Evolutionary conservation across 1,140 invertebrate genomes (phyloP).

Genomic region (Manduca sexta): DNA sequence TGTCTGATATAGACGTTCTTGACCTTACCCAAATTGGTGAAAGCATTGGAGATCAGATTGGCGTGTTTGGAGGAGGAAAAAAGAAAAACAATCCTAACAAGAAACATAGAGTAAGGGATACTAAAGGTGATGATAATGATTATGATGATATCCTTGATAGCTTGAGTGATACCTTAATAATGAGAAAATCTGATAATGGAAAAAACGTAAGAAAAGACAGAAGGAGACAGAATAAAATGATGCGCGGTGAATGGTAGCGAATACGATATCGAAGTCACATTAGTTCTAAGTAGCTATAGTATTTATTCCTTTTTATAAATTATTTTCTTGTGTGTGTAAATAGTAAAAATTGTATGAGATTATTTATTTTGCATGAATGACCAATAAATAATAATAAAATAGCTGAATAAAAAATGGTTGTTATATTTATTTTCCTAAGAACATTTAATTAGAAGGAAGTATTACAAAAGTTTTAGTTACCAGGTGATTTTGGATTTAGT

Average conservation of each 20-base stretch:
- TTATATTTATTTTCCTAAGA: neutral
- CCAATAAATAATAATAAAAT: slow-evolving; percentile 2
- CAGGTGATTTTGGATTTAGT: too few relatives aligned
- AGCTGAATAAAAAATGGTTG: neutral
- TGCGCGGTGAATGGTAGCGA: slow-evolving; percentile 55
- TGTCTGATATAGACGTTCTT: slow-evolving; percentile 59
- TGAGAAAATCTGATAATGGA: slow-evolving; percentile 38
- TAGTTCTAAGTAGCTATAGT: slow-evolving; percentile 43
- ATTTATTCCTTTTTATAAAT: slow-evolving; percentile 52
- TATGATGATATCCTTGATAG: slow-evolving; percentile 46
- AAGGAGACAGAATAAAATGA: slow-evolving; percentile 72
- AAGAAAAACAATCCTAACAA: slow-evolving; percentile 46
- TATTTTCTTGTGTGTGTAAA: slow-evolving; percentile 48
- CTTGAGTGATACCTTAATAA: slow-evolving; percentile 37
- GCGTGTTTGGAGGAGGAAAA: slow-evolving; percentile 57
- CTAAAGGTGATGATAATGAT: slow-evolving; percentile 36
- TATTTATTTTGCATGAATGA: slow-evolving; percentile 23
- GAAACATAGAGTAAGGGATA: slow-evolving; percentile 22
- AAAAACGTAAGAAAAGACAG: slow-evolving; percentile 50
- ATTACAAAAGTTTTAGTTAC: too few relatives aligned
- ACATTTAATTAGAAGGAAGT: neutral
- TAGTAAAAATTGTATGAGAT: slow-evolving; percentile 28
- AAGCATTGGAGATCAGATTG: slow-evolving; percentile 57
- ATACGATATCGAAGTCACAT: slow-evolving; percentile 30
- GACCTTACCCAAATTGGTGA: slow-evolving; percentile 62